These are phyloP conservation scores for Globodera ellingtonae DNA, from an alignment of 1,140 invertebrate species.

Conservation along the genomic window DNA sequence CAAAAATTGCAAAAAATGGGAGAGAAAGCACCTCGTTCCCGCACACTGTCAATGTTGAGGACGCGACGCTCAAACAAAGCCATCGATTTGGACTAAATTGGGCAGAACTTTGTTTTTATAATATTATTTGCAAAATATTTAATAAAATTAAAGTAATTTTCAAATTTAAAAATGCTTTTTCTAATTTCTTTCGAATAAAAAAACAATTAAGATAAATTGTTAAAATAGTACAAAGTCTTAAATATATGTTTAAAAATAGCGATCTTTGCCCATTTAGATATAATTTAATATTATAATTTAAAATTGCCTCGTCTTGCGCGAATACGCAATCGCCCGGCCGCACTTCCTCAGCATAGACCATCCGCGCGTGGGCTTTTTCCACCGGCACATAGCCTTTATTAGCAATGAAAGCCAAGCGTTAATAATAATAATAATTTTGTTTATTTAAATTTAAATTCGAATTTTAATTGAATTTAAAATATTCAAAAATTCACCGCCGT, in stretches of 20 bases:
- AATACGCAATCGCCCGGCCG: constrained; percentile 47
- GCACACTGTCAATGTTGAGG: constrained; percentile 17
- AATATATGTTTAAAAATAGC: too few relatives aligned
- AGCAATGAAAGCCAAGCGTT: constrained; percentile 8
- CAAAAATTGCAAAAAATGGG: neutral
- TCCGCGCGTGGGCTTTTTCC: constrained; percentile 15
- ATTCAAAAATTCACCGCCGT: constrained; percentile 17
- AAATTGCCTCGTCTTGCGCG: constrained; percentile 25
- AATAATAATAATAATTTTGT: neutral
- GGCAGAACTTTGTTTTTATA: neutral
- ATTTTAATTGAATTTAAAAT: constrained; percentile 27
- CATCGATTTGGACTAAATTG: neutral
- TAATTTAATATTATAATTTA: constrained; percentile 25
- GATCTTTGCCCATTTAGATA: neutral
- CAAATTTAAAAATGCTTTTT: constrained; percentile 14
- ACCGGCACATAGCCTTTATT: constrained; percentile 8
- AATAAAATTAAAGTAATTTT: neutral
- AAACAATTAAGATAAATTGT: too few relatives aligned
- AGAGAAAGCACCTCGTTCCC: constrained; percentile 21
- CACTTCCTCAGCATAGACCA: constrained; percentile 49
- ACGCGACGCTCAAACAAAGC: constrained; percentile 36
- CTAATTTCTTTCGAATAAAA: constrained; percentile 15
- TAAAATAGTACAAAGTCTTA: too few relatives aligned
- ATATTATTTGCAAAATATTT: neutral
- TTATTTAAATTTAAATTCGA: neutral